Conservation (phyloP, 1,140 invertebrate species). For the Eupristina koningsbergeri region DNA sequence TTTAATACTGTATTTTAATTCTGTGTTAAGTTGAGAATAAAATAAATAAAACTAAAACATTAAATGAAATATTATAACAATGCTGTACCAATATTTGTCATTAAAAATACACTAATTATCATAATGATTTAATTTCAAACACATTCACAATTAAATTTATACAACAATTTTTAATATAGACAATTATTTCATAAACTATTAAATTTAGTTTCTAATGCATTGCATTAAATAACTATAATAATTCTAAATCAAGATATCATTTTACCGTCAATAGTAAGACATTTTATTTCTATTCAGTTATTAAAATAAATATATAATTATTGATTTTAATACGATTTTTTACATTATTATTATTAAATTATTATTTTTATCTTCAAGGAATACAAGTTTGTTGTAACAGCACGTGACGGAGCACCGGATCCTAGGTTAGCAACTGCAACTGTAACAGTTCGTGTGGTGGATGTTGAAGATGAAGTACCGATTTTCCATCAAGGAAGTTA, state of each 20-base stretch:
- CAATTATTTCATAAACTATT: too few relatives aligned
- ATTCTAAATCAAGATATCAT: neutral
- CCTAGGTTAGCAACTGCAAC: constrained; percentile 88
- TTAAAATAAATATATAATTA: neutral
- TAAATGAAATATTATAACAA: too few relatives aligned
- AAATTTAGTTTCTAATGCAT: too few relatives aligned
- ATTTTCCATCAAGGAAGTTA: constrained; percentile 83
- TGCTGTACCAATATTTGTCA: too few relatives aligned
- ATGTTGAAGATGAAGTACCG: constrained; percentile 89
- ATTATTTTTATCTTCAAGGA: constrained; percentile 70
- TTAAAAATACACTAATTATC: too few relatives aligned
- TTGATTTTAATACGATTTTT: neutral
- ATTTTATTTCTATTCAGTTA: neutral
- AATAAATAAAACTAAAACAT: too few relatives aligned
- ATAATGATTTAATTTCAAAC: too few relatives aligned
- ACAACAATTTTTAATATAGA: too few relatives aligned
- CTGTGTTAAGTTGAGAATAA: too few relatives aligned
- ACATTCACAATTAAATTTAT: too few relatives aligned
- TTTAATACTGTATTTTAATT: too few relatives aligned
- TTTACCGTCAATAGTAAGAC: neutral
- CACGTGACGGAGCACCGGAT: constrained; percentile 89
- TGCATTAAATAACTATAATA: neutral
- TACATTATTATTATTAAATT: neutral
- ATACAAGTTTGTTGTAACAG: constrained; percentile 89
- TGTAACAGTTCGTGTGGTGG: constrained; percentile 85